A percentile compares a stretch with the other conserved stretches of the same genome.
These are phyloP conservation scores for Andrena bicolor DNA, from an alignment of 2,888 invertebrate genomes.

Conservation along the genomic window DNA sequence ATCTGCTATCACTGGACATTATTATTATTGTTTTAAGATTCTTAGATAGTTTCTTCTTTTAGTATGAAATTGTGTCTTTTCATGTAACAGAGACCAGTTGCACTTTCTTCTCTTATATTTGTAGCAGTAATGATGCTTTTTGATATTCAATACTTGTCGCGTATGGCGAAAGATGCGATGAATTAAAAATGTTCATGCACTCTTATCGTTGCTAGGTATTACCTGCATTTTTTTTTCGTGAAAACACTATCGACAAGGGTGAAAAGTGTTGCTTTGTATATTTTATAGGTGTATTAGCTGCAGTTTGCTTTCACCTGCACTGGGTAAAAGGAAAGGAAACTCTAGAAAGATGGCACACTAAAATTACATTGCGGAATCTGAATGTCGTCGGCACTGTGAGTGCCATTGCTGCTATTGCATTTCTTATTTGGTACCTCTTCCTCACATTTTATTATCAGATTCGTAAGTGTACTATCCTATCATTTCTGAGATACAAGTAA, in stretches of 20 bases:
- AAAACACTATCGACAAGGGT: background rate
- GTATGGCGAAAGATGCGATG: background rate
- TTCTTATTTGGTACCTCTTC: conserved; percentile 75
- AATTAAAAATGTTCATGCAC: background rate
- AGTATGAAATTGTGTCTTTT: background rate
- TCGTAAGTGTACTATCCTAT: conserved; percentile 64
- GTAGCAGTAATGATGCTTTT: background rate
- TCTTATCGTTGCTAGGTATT: background rate
- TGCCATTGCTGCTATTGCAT: conserved; percentile 65
- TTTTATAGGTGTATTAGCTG: conserved; percentile 65
- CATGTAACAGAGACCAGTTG: background rate
- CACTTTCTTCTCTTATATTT: background rate
- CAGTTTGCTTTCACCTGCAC: conserved; percentile 73
- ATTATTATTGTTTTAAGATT: no score
- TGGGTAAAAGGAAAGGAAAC: conserved; percentile 70
- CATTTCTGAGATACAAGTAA: background rate
- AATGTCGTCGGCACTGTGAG: conserved; percentile 70
- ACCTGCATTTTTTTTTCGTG: background rate
- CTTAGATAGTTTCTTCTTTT: no score
- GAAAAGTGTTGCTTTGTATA: conserved; percentile 2
- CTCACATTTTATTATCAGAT: conserved; percentile 72
- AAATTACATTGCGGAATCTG: conserved; percentile 65
- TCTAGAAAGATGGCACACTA: conserved; percentile 71
- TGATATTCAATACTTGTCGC: background rate
- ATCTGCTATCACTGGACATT: no score